Evolutionary conservation across 2,888 invertebrate genomes (phyloP).

Genomic region (Hartigia nigra): DNA sequence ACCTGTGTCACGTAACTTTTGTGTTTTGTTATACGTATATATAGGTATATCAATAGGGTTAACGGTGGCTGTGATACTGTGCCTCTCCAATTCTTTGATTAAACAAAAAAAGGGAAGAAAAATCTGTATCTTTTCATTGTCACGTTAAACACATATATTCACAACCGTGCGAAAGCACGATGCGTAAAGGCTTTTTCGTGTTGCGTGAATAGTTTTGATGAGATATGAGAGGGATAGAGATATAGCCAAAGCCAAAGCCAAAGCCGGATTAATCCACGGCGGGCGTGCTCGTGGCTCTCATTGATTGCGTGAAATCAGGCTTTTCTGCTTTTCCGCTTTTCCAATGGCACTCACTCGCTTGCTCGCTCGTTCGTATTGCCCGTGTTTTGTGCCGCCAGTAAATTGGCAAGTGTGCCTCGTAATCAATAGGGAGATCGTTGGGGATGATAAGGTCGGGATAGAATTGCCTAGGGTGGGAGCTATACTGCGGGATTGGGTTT

Average conservation of each 20-base stretch:
- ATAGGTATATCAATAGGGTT: neutral
- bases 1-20: neutral
- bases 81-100: neutral
- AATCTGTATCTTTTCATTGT: neutral
- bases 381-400: slow-evolving; percentile 44
- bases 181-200: neutral
- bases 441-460: neutral
- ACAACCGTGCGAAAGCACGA: neutral
- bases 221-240: neutral
- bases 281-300: slow-evolving; percentile 37
- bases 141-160: neutral
- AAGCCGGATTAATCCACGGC: slow-evolving; percentile 42
- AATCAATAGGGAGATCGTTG: slow-evolving; percentile 45
- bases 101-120: neutral
- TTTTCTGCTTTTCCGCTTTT: slow-evolving; percentile 43
- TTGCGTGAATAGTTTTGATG: neutral
- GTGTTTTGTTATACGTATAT: neutral
- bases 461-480: slow-evolving; percentile 29
- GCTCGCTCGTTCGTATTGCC: slow-evolving; percentile 33
- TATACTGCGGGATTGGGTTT: slow-evolving; percentile 13
- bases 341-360: slow-evolving; percentile 13
- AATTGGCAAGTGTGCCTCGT: slow-evolving; percentile 46
- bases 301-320: slow-evolving; percentile 51
- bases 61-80: neutral
- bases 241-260: neutral